phyloP scores from a whole-genome alignment of 2,797 vertebrate species.

The Carcharodon carcharias region DNA sequence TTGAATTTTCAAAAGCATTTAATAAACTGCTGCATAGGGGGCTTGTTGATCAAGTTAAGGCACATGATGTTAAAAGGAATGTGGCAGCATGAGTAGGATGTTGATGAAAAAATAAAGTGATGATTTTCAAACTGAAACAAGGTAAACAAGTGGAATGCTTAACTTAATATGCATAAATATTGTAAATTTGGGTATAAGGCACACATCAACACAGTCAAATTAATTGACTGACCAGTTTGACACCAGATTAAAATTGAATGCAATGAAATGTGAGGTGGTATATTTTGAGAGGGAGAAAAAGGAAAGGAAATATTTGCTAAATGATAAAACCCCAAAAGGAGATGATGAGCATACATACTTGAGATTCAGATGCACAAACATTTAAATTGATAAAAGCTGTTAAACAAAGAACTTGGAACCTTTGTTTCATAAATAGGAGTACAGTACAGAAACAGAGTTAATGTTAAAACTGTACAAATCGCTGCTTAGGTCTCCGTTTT shows the following conservation, averaged over 20 bases:
- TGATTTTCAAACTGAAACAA: background rate
- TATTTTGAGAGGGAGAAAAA: background rate
- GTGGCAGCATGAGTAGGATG: background rate
- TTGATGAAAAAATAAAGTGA: background rate
- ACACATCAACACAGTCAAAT: too few relatives aligned
- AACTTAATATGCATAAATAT: background rate
- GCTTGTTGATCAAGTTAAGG: background rate
- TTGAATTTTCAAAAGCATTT: background rate
- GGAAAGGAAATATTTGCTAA: background rate
- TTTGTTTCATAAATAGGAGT: background rate
- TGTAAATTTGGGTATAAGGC: background rate
- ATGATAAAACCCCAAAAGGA: background rate
- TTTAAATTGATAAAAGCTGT: background rate
- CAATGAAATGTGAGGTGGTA: background rate
- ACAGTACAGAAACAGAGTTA: background rate
- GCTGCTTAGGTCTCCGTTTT: background rate
- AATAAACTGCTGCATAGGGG: background rate
- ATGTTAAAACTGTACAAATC: background rate
- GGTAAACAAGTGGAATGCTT: background rate
- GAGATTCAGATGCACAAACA: background rate
- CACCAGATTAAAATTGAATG: background rate
- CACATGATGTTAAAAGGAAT: background rate
- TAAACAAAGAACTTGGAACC: background rate
- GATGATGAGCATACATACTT: background rate
- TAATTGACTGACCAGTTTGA: background rate